Percentiles rank a stretch among this genome's conserved stretches.
Conservation (phyloP, 2,113 vertebrate genomes). For the Mus pahari region DNA sequence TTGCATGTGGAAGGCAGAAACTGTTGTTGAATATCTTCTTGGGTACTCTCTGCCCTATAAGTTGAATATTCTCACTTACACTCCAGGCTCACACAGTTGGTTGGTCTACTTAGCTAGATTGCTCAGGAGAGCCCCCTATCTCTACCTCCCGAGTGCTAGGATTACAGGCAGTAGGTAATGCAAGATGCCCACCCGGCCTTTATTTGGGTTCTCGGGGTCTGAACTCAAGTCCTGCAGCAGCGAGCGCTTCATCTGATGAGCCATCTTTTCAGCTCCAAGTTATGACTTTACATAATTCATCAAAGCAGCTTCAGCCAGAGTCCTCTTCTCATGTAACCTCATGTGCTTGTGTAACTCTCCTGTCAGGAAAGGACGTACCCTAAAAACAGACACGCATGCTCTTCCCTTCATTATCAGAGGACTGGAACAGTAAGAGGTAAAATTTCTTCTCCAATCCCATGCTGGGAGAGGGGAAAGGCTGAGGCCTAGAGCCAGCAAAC, state of each 20-base stretch:
- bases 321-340: neutral
- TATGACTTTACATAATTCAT: neutral
- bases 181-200: neutral
- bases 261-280: neutral
- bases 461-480: neutral
- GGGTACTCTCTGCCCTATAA: neutral
- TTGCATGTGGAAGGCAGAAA: neutral
- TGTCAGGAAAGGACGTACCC: neutral
- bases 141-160: neutral
- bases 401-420: neutral
- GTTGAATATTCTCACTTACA: neutral
- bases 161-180: too few species aligned
- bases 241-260: neutral
- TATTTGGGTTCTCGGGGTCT: neutral
- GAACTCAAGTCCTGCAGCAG: neutral
- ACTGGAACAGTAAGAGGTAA: neutral
- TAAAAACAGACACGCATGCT: neutral
- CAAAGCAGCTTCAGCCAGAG: neutral
- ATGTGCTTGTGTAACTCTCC: too few species aligned
- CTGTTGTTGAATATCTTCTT: neutral
- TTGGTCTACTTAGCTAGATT: neutral
- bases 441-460: neutral
- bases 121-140: neutral
- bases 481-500: neutral
- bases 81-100: too few species aligned